These are phyloP conservation scores for Trichechus manatus DNA, from an alignment of 2,113 vertebrate species.

Conservation along the genomic window DNA sequence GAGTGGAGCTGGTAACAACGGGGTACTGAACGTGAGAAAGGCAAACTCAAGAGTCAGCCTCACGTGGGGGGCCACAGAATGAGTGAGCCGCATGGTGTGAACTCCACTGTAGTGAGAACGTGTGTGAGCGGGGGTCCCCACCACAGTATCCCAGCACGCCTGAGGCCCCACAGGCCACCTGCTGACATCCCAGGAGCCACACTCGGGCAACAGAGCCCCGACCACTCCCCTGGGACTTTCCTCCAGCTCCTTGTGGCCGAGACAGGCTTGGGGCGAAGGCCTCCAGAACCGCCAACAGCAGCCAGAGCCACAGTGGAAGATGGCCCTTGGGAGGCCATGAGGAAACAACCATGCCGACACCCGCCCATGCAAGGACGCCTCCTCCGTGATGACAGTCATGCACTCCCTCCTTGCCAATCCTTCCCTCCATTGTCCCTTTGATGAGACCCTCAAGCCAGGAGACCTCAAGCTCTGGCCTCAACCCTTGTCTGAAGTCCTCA, in stretches of 20 bases:
- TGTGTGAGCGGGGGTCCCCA: background rate
- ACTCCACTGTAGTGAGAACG: background rate
- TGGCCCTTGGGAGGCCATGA: rapidly evolving
- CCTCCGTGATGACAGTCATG: background rate
- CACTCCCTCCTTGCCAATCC: rapidly evolving
- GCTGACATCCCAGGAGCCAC: background rate
- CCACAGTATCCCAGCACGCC: rapidly evolving
- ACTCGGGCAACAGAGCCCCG: background rate
- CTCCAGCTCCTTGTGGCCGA: background rate
- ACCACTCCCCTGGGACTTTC: background rate
- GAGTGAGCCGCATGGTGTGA: background rate
- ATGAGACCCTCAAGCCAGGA: background rate
- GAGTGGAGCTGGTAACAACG: too few relatives aligned
- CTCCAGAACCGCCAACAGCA: background rate
- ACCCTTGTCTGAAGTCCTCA: background rate
- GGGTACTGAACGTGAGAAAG: background rate
- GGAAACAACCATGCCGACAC: rapidly evolving
- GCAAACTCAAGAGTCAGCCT: background rate
- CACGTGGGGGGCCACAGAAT: rapidly evolving
- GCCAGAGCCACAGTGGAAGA: too few relatives aligned
- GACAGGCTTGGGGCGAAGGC: background rate
- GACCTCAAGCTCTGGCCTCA: background rate
- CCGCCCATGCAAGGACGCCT: background rate
- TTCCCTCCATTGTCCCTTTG: background rate
- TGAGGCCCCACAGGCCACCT: background rate